Evolutionary conservation across 2,888 invertebrate genomes (phyloP), one percentile per base, ranked within the genome.

Genomic region (Limnephilus marmoratus): DNA sequence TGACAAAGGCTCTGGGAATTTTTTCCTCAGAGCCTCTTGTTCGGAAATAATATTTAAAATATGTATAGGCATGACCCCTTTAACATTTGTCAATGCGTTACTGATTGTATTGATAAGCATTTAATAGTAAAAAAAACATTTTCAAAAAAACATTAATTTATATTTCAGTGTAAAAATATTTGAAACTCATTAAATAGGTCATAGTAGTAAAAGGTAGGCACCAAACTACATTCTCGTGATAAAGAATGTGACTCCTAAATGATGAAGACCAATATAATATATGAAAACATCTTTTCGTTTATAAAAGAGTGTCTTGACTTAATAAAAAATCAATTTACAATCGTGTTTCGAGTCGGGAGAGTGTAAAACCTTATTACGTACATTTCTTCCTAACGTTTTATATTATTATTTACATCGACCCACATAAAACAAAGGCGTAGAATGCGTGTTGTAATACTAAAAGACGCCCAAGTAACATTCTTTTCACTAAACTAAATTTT

Each of bases 301-400:
- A 89, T 18, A n/a, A 41, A 87, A 80, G 37, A 31, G 29, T 80
- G 80, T 86, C 15, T 45, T 49, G 45, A 86, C 24, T 86, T 37
- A 86, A 86, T 86, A 89, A 89, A 89, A 89, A 89, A 18, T n/a
- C 88, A 68, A 89, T 89, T 89, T 80, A 89, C 68, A 88, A 37
- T 81, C 80, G 12, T 80, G 88, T 80, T 87, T 86, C 31, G 31
- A 11, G 87, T 37, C 83, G 31, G 34, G 24, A 83, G 83, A 83
- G 37, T 34, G 82, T 83, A 83, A 31, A 34, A 37, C 37, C 31
- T 37, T 83, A 83, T 37, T 83, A 83, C 37, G 18, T 24, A 41
- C 83, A 83, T 83, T 37, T 68, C 68, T 49, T 49, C 12, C 68
- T 68, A 24, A 68, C n/a, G n/a, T 68, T 68, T 68, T 68, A 68